Evolutionary conservation across 2,113 vertebrate species (phyloP), one percentile per base, ranked within the genome.

Genomic region (Platycercus adscitus): DNA sequence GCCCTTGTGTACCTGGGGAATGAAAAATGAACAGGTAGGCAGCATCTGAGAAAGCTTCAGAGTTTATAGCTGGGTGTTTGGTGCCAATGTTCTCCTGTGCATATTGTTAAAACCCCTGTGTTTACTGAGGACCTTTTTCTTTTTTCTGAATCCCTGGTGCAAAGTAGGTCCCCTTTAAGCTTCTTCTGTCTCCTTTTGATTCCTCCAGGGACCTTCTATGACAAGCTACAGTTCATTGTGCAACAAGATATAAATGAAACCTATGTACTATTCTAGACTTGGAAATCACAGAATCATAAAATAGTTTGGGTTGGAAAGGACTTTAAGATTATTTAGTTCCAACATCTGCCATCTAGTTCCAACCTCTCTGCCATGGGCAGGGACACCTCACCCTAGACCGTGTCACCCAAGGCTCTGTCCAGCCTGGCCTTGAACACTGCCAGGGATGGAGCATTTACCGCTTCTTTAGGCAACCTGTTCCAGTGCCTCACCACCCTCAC

Each of bases 91-190:
- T 86, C 18, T 68, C 23, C 9, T 56, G 11, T n/a, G 29, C 9
- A n/a, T 5, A 73, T 5, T 0, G 0, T 65, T 66, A 50, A 75
- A 86, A 26, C 2, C 7, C 3, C 3, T 43, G 8, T 37, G 10
- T 72, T 88, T 72, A 52, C 47, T 29, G 17, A 72, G 4, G 5
- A 10, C 1, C 2, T 4, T 5, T 25, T 61, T 53, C 83, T 86
- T 46, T 16, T 35, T 14, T 6, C 5, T 58, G 63, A 88, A 28
- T 29, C 50, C 7, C 10, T 71, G 16, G 11, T 46, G 31, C 13
- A 68, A 86, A 71, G 17, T 13, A 78, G 4, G 14, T 78, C 6
- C 18, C 1, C 1, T 46, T 84, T n/a, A 64, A 33, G 21, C 4
- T 91, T 95, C 83, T 84, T 10, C 11, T 19, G 2, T n/a, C 7